Conservation (phyloP, 2,888 invertebrate species). For the Dolomedes plantarius region DNA sequence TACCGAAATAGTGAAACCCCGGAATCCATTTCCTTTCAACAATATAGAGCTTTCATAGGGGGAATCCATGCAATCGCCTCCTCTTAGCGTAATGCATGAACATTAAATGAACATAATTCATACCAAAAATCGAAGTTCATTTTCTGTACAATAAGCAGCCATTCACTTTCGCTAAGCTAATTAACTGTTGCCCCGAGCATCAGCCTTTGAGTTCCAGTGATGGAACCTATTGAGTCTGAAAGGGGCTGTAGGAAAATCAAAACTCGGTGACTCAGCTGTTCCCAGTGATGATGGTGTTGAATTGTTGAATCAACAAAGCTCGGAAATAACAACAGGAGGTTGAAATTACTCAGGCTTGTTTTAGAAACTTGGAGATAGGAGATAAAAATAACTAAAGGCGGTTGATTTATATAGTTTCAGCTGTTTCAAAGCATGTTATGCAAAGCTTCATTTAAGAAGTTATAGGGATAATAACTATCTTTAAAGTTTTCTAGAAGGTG, state of each 20-base stretch:
- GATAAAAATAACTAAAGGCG: not conserved
- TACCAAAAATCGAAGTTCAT: conserved; percentile 44
- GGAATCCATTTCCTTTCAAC: conserved; percentile 24
- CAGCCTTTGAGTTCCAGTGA: conserved; percentile 18
- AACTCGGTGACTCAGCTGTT: not conserved
- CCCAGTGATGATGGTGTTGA: not conserved
- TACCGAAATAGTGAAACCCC: not conserved
- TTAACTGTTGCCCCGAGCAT: conserved; percentile 40
- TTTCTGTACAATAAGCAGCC: conserved; percentile 51
- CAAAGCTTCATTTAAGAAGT: too few relatives aligned
- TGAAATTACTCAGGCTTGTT: not conserved
- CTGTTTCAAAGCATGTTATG: too few relatives aligned
- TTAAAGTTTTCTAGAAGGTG: too few relatives aligned
- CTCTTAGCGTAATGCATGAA: conserved; percentile 23
- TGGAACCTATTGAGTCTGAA: conserved; percentile 4
- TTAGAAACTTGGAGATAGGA: not conserved
- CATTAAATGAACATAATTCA: conserved; percentile 33
- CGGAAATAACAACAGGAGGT: not conserved
- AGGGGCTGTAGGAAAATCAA: conserved; percentile 24
- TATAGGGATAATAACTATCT: too few relatives aligned
- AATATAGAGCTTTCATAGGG: conserved; percentile 30
- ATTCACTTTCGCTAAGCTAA: conserved; percentile 53
- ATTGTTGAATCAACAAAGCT: conserved; percentile 24
- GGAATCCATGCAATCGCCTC: conserved; percentile 14
- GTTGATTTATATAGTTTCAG: not conserved